Percentiles rank a stretch among this genome's conserved stretches.
phyloP scores from a whole-genome alignment of 2,113 vertebrate genomes.

The Ibidorhyncha struthersii region DNA sequence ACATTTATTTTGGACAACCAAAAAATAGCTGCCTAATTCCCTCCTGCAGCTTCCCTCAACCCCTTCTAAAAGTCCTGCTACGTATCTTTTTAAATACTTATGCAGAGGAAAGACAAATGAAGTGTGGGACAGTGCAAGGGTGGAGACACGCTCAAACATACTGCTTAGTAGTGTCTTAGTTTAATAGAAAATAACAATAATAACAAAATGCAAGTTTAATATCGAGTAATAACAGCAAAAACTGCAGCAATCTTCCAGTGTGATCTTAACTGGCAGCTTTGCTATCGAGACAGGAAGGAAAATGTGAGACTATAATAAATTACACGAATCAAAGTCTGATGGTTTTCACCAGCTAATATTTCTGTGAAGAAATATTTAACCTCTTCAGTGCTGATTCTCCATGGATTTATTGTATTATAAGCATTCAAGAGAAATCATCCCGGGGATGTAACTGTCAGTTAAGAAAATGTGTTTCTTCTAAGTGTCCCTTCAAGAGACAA shows the following conservation, averaged over 20 bases:
- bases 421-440: not conserved
- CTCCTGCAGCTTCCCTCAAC: not conserved
- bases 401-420: not conserved
- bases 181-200: not conserved
- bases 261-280: slow-evolving; percentile 46
- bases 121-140: not conserved
- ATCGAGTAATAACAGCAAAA: slow-evolving; percentile 3
- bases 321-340: slow-evolving; percentile 39
- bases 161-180: not conserved
- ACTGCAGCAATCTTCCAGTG: not conserved
- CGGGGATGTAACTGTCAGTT: not conserved
- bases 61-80: not conserved
- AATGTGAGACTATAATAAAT: slow-evolving; percentile 40
- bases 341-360: slow-evolving; percentile 2
- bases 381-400: not conserved
- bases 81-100: not conserved
- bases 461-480: not conserved
- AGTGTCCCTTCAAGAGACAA: not conserved
- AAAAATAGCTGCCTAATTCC: not conserved
- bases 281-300: slow-evolving; percentile 1
- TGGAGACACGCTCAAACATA: not conserved
- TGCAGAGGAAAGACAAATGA: not conserved
- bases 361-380: not conserved
- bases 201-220: not conserved
- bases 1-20: not conserved